Evolutionary conservation across 2,888 invertebrate species (phyloP).

Genomic region (Eupeodes latifasciatus): DNA sequence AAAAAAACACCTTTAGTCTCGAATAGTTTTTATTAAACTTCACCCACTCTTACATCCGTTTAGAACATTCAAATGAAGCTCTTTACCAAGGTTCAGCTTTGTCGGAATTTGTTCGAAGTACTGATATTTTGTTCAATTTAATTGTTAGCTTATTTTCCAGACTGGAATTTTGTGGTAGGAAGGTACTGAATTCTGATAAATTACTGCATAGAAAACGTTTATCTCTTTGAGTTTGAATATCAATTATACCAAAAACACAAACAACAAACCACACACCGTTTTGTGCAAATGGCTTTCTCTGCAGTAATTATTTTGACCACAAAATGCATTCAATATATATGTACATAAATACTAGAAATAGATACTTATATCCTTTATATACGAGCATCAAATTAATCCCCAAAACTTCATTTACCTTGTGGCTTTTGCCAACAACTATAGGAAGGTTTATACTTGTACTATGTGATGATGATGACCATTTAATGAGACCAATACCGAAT

Average conservation of each 20-base stretch:
- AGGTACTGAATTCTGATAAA: too few relatives aligned
- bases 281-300: constrained; percentile 21
- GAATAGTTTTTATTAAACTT: too few relatives aligned
- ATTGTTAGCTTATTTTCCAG: too few relatives aligned
- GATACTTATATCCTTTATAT: not conserved
- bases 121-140: too few relatives aligned
- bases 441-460: not conserved
- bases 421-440: constrained; percentile 31
- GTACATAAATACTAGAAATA: constrained; percentile 14
- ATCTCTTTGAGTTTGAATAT: constrained; percentile 1
- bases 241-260: not conserved
- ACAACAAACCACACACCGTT: not conserved
- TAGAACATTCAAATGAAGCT: too few relatives aligned
- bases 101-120: too few relatives aligned
- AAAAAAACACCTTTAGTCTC: too few relatives aligned
- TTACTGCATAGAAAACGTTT: too few relatives aligned
- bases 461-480: constrained; percentile 31
- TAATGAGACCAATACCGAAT: constrained; percentile 64
- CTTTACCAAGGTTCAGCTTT: too few relatives aligned
- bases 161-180: too few relatives aligned
- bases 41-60: too few relatives aligned
- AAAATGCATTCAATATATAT: constrained; percentile 30
- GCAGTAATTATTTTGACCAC: constrained; percentile 67
- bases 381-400: not conserved
- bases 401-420: constrained; percentile 39